Evolutionary conservation across 2,888 invertebrate genomes (phyloP).

Genomic region (Cerastis leucographa): DNA sequence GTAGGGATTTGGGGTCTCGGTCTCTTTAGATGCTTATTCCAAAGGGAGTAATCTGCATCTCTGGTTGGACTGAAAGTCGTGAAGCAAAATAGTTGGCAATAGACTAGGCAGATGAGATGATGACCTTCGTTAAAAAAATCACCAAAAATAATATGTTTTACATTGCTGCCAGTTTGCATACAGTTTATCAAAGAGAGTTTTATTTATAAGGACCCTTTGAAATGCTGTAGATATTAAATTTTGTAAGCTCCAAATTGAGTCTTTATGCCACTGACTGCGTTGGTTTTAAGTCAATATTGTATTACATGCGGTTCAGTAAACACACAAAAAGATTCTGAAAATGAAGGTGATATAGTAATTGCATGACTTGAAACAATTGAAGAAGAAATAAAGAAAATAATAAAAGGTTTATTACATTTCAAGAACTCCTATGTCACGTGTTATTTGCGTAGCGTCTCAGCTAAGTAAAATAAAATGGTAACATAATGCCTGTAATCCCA

Average conservation of each 20-base stretch:
- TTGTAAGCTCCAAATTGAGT: background rate
- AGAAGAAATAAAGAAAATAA: background rate
- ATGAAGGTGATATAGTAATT: background rate
- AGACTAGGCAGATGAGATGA: too few species aligned
- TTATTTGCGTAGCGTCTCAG: background rate
- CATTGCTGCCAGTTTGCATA: background rate
- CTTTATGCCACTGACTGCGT: background rate
- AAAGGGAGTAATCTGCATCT: too few species aligned
- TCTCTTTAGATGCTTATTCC: too few species aligned
- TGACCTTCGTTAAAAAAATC: background rate
- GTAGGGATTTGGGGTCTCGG: too few species aligned
- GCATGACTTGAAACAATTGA: background rate
- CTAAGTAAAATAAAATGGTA: background rate
- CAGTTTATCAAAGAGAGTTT: constrained; percentile 4
- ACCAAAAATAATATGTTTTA: background rate
- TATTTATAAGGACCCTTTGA: constrained; percentile 11
- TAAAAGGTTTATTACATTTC: background rate
- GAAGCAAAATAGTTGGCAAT: too few species aligned
- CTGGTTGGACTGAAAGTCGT: too few species aligned
- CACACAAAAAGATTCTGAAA: background rate
- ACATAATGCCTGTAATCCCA: background rate
- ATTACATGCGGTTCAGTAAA: background rate
- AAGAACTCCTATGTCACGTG: background rate
- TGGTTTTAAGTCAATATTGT: background rate
- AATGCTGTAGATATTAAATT: background rate